Conservation (phyloP, 2,797 vertebrate species). For the Lutjanus argentimaculatus region DNA sequence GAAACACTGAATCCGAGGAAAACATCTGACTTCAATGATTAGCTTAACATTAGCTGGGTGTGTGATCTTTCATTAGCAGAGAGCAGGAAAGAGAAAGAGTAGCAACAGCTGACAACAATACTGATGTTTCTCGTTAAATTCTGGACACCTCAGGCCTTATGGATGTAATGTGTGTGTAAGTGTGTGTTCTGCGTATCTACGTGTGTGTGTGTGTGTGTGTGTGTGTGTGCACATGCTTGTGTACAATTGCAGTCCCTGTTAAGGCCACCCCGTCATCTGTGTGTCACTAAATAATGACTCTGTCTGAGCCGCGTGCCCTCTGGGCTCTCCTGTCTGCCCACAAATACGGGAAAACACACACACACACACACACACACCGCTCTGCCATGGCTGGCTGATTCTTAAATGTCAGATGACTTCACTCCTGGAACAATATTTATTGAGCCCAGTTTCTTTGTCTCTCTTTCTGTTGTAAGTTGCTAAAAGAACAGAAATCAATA, state of each 20-base stretch:
- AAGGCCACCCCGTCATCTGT: conserved; percentile 68
- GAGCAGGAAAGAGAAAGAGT: neutral
- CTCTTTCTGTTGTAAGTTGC: conserved; percentile 30
- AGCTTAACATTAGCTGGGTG: neutral
- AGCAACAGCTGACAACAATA: conserved; percentile 51
- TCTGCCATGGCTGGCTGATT: conserved; percentile 77
- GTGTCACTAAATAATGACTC: conserved; percentile 84
- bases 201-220: conserved; percentile 13
- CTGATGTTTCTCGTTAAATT: conserved; percentile 69
- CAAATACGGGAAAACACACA: conserved; percentile 27
- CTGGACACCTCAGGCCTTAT: conserved; percentile 53
- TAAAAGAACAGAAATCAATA: conserved; percentile 10
- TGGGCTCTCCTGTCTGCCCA: conserved; percentile 74
- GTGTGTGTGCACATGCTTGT: conserved; percentile 13
- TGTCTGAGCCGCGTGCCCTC: conserved; percentile 78
- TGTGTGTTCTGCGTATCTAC: conserved; percentile 1
- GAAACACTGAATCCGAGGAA: conserved; percentile 4
- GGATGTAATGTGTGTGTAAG: neutral
- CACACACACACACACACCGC: conserved; percentile 20
- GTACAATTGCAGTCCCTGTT: conserved; percentile 54
- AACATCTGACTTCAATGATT: conserved; percentile 10
- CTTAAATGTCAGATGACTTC: conserved; percentile 88
- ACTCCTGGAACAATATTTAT: conserved; percentile 75
- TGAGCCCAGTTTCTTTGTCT: conserved; percentile 49
- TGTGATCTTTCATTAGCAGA: conserved; percentile 11